Conservation (phyloP, 2,113 vertebrate species). For the Podilymbus podiceps region DNA sequence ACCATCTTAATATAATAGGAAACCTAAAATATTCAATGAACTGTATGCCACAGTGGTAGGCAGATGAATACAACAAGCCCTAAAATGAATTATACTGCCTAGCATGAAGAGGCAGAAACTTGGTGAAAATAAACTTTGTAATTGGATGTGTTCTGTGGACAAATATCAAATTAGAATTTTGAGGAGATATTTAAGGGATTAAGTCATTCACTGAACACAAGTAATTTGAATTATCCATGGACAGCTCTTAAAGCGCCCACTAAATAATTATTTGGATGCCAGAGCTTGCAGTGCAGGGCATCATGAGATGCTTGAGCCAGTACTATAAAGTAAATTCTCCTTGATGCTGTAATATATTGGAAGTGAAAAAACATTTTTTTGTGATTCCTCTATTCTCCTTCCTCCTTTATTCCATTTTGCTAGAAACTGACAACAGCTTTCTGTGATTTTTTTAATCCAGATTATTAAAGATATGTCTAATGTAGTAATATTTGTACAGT, state of each 20-base stretch:
- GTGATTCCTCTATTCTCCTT: not conserved
- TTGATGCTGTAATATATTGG: not conserved
- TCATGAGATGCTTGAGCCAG: not conserved
- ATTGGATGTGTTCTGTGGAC: not conserved
- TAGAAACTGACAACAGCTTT: not conserved
- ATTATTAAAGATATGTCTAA: not conserved
- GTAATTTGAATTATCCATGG: not conserved
- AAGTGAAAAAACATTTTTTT: not conserved
- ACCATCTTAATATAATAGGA: not conserved
- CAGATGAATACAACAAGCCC: not conserved
- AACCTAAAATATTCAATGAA: not conserved
- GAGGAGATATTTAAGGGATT: not conserved
- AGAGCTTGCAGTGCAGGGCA: not conserved
- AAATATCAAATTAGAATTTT: not conserved
- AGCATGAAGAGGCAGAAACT: not conserved
- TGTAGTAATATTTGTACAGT: not conserved
- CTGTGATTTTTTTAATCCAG: not conserved
- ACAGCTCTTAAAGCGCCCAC: not conserved
- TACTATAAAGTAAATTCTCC: not conserved
- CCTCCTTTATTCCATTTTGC: not conserved
- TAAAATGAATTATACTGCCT: not conserved
- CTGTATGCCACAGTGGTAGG: not conserved
- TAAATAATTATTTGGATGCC: not conserved
- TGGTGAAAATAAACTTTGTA: not conserved
- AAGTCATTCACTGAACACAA: not conserved